Evolutionary conservation across 2,113 vertebrate genomes (phyloP), one percentile per base, ranked within the genome.

Genomic region (Pavo muticus): DNA sequence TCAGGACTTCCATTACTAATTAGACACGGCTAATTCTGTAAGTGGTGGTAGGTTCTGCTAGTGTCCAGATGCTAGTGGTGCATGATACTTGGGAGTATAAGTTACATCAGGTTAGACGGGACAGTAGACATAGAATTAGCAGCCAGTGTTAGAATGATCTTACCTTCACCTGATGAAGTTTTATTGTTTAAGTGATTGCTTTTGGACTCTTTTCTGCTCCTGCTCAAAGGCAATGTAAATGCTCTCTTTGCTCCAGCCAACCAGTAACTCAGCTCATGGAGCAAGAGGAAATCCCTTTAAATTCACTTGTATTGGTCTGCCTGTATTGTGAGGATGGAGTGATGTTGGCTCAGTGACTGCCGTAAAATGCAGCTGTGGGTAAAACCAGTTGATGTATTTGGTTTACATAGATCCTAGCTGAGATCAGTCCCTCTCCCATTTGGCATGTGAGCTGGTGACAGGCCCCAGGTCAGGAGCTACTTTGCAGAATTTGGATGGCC

Each of bases 141-240:
- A 92, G n/a, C 9, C 59, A 37, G 4, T 4, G 18, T 40, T 69
- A 57, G 23, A 79, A 74, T 37, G 24, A 45, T 25, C 57, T 67
- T 24, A 67, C 32, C 47, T 19, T 74, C 61, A 32, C 57, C n/a
- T 63, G 42, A 54, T 21, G 71, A 48, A 32, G 44, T 30, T 59
- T 15, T 45, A 39, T 69, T 37, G 37, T 68, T 92, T 39, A 68
- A 63, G 37, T 59, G 47, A 48, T 76, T 61, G 47, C 18, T 48
- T 68, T 87, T 75, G 59, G 67, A 40, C 5, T 78, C 40, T 24
- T 39, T 74, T 50, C 32, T 84, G 60, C 52, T 61, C 29, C 39
- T 0, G 0, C 29, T 74, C n/a, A 60, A 71, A 87, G 69, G 70
- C 35, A 64, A 18, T 0, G 0, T 20, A 27, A 59, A 63, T 77